Evolutionary conservation across 1,140 invertebrate genomes (phyloP).

Genomic region (Penaeus vannamei): DNA sequence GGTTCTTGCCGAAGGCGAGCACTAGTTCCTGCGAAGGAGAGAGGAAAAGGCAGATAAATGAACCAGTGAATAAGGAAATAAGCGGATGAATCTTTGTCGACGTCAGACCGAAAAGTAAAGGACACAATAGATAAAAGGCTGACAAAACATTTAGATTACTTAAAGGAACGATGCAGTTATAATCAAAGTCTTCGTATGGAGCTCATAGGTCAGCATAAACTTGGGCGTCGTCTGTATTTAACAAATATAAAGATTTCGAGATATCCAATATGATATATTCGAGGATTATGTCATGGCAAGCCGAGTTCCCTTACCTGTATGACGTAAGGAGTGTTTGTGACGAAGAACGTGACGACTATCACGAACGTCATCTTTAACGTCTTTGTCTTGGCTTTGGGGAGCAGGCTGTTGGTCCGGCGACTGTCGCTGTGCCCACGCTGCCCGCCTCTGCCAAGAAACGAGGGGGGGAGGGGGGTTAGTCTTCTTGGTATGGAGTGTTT

Average conservation of each 20-base stretch:
- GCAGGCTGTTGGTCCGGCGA: conserved; percentile 49
- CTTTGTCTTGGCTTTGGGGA: conserved; percentile 55
- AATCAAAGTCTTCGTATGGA: background rate
- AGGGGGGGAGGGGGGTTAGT: too few species aligned
- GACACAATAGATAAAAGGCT: background rate
- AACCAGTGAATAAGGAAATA: too few species aligned
- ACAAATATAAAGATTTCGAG: too few species aligned
- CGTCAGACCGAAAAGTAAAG: background rate
- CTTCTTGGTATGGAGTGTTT: too few species aligned
- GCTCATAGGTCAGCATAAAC: too few species aligned
- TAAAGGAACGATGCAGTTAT: background rate
- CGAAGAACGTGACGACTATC: conserved; percentile 43
- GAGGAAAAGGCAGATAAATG: background rate
- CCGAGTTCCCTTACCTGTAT: background rate
- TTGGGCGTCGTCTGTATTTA: too few species aligned
- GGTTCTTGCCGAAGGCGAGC: conserved; percentile 50
- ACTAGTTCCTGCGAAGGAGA: conserved; percentile 43
- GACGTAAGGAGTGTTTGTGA: conserved; percentile 59
- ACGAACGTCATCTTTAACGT: conserved; percentile 56
- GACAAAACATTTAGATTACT: background rate
- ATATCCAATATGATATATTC: too few species aligned
- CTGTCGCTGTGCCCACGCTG: conserved; percentile 45
- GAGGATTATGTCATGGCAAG: too few species aligned
- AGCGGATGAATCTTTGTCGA: too few species aligned
- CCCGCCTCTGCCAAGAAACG: background rate